phyloP scores from a whole-genome alignment of 1,140 invertebrate species.

The Manduca sexta region DNA sequence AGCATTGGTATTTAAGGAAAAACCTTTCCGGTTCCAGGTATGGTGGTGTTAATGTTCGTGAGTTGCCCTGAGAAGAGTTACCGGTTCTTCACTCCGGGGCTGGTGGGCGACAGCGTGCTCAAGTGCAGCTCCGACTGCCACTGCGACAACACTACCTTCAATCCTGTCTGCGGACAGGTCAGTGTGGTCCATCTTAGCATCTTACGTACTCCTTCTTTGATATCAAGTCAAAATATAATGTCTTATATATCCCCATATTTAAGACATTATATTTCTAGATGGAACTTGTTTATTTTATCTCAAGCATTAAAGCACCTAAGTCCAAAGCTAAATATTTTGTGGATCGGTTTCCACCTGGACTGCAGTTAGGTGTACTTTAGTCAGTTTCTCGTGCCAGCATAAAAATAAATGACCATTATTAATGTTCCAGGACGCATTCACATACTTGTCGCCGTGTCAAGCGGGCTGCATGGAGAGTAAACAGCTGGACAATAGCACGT shows the following conservation, averaged over 20 bases:
- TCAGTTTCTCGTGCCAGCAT: too few species aligned
- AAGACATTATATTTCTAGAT: too few species aligned
- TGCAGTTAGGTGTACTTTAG: too few species aligned
- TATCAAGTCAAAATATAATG: too few species aligned
- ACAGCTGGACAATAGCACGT: slow-evolving; percentile 76
- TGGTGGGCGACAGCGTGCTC: slow-evolving; percentile 56
- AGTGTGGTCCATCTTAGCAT: not conserved
- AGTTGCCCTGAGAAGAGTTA: slow-evolving; percentile 90
- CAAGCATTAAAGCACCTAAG: too few species aligned
- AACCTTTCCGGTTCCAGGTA: slow-evolving; percentile 73
- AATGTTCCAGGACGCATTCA: slow-evolving; percentile 77
- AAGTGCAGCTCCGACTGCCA: slow-evolving; percentile 79
- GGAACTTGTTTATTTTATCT: too few species aligned
- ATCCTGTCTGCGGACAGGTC: slow-evolving; percentile 84
- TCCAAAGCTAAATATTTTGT: too few species aligned
- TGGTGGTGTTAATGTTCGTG: slow-evolving; percentile 91
- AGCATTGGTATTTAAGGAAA: too few species aligned
- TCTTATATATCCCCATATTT: too few species aligned
- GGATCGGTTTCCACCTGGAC: too few species aligned
- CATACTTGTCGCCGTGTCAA: slow-evolving; percentile 92
- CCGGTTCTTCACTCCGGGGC: slow-evolving; percentile 66
- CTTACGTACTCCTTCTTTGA: too few species aligned
- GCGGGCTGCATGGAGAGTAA: slow-evolving; percentile 85
- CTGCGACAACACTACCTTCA: slow-evolving; percentile 84
- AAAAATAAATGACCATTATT: too few species aligned